Evolutionary conservation across 1,140 invertebrate species (phyloP), one percentile per base, ranked within the genome.

Genomic region (Cherax quadricarinatus): DNA sequence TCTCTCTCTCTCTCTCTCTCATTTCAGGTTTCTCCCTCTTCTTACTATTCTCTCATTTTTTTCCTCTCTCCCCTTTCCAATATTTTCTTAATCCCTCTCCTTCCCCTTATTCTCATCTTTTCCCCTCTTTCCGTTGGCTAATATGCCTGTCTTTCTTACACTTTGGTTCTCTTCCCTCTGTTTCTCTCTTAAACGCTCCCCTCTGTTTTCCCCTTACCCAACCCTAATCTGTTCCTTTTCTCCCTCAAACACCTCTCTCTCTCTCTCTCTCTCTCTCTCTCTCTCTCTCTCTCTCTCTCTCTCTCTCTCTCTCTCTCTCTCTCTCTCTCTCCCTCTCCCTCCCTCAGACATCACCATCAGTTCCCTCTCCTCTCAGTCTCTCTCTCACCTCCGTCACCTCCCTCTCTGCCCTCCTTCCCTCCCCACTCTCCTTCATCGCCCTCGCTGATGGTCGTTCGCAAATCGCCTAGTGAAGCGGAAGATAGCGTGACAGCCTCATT

Each of bases 401-500:
- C 53, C 49, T 21, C 41, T 75, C 53, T 21, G 4, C 70, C 21
- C 24, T 49, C 51, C 86, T 60, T 4, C 70, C 86, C 16, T 48
- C 49, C 30, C 24, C 18, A 14, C 10, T 41, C 62, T n/a, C 70
- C 9, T 49, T 24, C 9, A n/a, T 41, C 12, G 7, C 62, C 30
- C 57, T 24, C 49, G 48, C 57, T 88, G 86, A 88, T 88, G 79
- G 53, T 48, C 41, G 53, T 88, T 89, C 79, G 62, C 88, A 89
- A 70, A 89, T 89, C 88, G 57, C 21, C 57, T 89, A 60, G 53
- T 82, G 88, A 83, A 89, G 80, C 18, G 53, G 87, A 88, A 24
- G 88, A 89, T 89, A 24, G 88, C 88, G 60, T 83, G 88, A 89
- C 88, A 89, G 49, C 60, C 80, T 83, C 80, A 83, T 89, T 89